Percentiles rank a stretch among this genome's conserved stretches.
These are phyloP conservation scores for Chiroxiphia lanceolata DNA, from an alignment of 2,797 vertebrate genomes.

Conservation along the genomic window DNA sequence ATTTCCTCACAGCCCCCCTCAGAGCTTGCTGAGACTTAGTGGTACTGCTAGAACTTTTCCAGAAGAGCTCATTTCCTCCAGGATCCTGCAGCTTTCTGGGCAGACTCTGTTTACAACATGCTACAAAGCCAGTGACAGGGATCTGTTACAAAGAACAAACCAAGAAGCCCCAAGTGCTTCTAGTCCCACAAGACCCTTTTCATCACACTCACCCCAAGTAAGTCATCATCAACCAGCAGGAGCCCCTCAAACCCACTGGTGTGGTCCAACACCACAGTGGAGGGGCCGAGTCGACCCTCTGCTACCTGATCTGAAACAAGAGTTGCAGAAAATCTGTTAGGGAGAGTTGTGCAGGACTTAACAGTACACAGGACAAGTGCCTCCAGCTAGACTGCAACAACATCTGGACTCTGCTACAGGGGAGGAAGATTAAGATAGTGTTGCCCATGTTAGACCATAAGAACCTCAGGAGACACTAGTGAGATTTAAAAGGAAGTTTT, in stretches of 20 bases:
- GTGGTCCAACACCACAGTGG: conserved; percentile 92
- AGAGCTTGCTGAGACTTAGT: not conserved
- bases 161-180: not conserved
- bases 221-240: conserved; percentile 94
- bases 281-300: conserved; percentile 91
- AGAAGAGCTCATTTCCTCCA: not conserved
- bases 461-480: not conserved
- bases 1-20: not conserved
- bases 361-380: not conserved
- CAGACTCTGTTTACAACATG: not conserved
- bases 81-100: not conserved
- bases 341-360: not conserved
- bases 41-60: not conserved
- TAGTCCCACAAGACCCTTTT: not conserved
- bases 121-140: not conserved
- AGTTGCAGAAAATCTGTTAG: not conserved
- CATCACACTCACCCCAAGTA: conserved; percentile 87
- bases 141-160: not conserved
- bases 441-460: not conserved
- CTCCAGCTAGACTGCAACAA: not conserved
- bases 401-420: not conserved
- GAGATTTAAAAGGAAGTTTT: not conserved
- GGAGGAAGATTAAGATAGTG: not conserved
- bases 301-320: conserved; percentile 77
- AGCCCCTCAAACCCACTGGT: conserved; percentile 97